These are phyloP conservation scores for Lamellibrachia satsuma DNA, from an alignment of 2,888 invertebrate species.

Conservation along the genomic window DNA sequence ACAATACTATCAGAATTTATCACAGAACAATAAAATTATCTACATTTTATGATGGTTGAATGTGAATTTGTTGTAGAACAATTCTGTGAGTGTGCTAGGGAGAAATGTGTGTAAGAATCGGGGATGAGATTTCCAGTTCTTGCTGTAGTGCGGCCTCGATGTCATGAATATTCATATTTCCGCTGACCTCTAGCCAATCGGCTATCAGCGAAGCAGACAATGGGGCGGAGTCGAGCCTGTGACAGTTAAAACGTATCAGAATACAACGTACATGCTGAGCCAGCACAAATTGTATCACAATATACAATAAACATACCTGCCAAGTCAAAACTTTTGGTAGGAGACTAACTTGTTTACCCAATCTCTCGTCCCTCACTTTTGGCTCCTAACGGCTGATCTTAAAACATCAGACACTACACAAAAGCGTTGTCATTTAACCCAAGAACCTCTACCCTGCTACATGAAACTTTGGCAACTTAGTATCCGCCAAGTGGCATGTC, in stretches of 20 bases:
- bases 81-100: background rate
- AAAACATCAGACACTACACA: background rate
- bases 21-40: background rate
- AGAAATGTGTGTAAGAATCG: background rate
- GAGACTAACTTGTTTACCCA: conserved; percentile 18
- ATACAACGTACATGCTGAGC: background rate
- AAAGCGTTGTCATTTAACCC: background rate
- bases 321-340: background rate
- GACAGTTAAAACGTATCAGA: background rate
- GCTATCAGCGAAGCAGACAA: conserved; percentile 40
- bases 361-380: background rate
- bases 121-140: background rate
- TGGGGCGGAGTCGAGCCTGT: conserved; percentile 36
- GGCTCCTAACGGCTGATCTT: background rate
- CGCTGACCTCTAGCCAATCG: conserved; percentile 41
- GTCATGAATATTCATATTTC: conserved; percentile 28
- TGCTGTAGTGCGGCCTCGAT: background rate
- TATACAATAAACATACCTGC: conserved; percentile 20
- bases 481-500: too few relatives aligned
- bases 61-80: background rate
- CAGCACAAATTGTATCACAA: background rate
- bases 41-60: background rate
- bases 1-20: background rate
- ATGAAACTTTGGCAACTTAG: too few relatives aligned
- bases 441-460: background rate